Base-by-base conservation (phyloP, 2,797 vertebrate species). In the Molossus molossus region DNA sequence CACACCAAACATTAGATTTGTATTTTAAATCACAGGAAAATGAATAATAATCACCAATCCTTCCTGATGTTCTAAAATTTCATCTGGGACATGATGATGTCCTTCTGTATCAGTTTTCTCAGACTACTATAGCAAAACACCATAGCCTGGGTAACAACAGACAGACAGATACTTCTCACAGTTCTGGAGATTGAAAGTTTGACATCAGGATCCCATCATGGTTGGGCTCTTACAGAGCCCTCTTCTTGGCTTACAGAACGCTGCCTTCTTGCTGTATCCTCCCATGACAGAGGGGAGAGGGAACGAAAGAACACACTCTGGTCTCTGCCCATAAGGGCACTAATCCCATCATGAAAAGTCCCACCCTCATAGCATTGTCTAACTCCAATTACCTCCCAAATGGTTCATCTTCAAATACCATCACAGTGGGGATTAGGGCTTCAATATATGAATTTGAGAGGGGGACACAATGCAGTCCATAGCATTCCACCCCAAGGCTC, bases 1-100 rank as follows among this genome's bases (percentile, higher is more conserved):
- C 15, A 81, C 29, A 62, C 12, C 1, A 25, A 82, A 29, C 40
- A 76, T 0, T 55, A 29, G 4, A 33, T 37, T 64, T 53, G 18
- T 40, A 40, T 45, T 91, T 91, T 76, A 82, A 93, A 86, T 73
- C 33, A 53, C 40, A 77, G 25, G 33, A 86, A 73, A 57, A 50
- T 53, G 13, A 79, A 15, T 3, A 6, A 20, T 0, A 67, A 2
- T 62, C 33, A 69, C 81, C 25, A 45, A 58, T 64, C 14, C 4
- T 64, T 2, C 9, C 25, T 60, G 25, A 65, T 13, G 7, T 37
- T 76, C 48, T 17, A 84, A 84, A 79, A 37, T 60, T 50, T 76
- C 12, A 60, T 73, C 2, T 25, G 64, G n/a, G 93, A n/a, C 4
- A 33, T 85, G 25, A 85, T 29, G 15, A 48, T 1, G 10, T 7